These are phyloP conservation scores for Butorides virescens DNA, from an alignment of 2,113 vertebrate species.

Conservation along the genomic window DNA sequence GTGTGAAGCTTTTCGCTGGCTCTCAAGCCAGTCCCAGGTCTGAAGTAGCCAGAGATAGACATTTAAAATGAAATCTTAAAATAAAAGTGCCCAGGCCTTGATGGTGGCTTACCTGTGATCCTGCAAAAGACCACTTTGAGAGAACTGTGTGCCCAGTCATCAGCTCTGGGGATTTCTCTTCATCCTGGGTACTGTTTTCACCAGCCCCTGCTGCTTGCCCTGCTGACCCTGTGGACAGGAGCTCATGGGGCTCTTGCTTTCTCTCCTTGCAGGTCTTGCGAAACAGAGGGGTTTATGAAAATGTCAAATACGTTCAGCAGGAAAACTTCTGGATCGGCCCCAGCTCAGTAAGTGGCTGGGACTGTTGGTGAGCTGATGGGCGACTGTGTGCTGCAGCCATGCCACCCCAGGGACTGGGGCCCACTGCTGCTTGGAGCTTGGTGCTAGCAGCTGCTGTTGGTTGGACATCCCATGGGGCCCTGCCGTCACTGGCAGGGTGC, in stretches of 20 bases:
- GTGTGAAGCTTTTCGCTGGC: not conserved
- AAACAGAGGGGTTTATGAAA: constrained; percentile 98
- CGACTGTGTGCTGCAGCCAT: not conserved
- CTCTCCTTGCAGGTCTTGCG: constrained; percentile 86
- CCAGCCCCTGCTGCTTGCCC: not conserved
- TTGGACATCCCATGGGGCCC: not conserved
- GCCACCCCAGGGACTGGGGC: not conserved
- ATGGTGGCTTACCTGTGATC: not conserved
- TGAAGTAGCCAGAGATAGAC: not conserved
- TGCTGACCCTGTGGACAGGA: not conserved
- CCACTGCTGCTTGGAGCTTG: not conserved
- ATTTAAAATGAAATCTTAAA: not conserved
- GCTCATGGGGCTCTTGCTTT: not conserved
- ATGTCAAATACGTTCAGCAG: constrained; percentile 97
- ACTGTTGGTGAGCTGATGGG: not conserved
- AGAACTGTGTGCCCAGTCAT: fast-evolving
- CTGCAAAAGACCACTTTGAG: not conserved
- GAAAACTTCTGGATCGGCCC: constrained; percentile 99
- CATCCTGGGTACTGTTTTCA: not conserved
- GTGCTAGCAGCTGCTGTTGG: not conserved
- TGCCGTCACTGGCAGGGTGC: not conserved
- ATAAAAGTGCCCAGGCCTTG: not conserved
- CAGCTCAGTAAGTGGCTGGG: constrained; percentile 85
- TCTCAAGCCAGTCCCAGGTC: not conserved
- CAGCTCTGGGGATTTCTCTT: not conserved